These are phyloP conservation scores for Forpus xanthops DNA, from an alignment of 2,797 vertebrate species.

Conservation along the genomic window DNA sequence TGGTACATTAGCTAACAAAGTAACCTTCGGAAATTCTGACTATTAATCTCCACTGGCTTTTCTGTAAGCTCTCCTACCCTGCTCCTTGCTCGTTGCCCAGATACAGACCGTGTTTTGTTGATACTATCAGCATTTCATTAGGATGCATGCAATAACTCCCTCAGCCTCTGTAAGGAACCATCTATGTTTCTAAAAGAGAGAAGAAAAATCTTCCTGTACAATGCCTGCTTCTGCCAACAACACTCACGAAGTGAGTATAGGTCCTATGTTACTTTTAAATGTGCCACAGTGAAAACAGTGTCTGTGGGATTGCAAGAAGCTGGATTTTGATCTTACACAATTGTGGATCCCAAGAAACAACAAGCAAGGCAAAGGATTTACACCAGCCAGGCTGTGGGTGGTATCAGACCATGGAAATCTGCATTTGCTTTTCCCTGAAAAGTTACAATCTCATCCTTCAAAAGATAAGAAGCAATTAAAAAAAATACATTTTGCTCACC, in stretches of 20 bases:
- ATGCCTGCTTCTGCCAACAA: not conserved
- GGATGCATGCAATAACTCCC: not conserved
- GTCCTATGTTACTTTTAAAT: not conserved
- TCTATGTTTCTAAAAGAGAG: not conserved
- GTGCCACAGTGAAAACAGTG: not conserved
- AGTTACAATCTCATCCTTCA: not conserved
- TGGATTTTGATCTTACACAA: not conserved
- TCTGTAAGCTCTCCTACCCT: not conserved
- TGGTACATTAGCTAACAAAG: not conserved
- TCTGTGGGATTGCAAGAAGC: not conserved
- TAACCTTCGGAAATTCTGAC: conserved; percentile 13
- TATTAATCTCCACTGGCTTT: not conserved
- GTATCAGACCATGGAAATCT: not conserved
- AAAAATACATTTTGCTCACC: not conserved
- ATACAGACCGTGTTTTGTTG: not conserved
- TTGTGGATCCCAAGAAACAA: not conserved
- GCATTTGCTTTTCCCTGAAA: not conserved
- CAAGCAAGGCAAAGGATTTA: not conserved
- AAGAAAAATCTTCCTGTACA: not conserved
- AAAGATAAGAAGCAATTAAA: not conserved
- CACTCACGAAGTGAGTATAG: not conserved
- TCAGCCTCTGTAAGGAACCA: not conserved
- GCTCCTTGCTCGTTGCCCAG: not conserved
- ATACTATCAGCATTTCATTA: not conserved
- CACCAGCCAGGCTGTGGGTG: not conserved